Evolutionary conservation across 2,113 vertebrate species (phyloP), one percentile per base, ranked within the genome.

Genomic region (Notothenia rossii): DNA sequence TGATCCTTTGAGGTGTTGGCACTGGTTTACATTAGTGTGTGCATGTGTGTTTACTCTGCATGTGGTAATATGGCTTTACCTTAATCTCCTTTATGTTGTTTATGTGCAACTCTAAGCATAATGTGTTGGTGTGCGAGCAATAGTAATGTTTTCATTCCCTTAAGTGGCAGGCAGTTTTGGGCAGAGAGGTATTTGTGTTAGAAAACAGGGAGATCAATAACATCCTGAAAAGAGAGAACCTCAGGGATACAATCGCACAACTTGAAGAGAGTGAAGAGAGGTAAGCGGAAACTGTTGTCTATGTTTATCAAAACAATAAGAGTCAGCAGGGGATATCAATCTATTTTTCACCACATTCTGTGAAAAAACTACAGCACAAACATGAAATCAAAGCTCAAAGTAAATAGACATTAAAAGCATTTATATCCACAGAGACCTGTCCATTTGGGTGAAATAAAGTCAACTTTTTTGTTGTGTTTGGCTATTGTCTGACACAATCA

Each of bases 281-380:
- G 55, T 49, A 85, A 80, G 79, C 0, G 40, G 75, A 84, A 84
- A 80, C 62, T 61, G 72, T 63, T 86, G 81, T 73, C 55, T 78
- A 51, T 79, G 79, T 90, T 86, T 84, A 88, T 87, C 82, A 88
- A 86, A 89, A 86, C 82, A 86, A 71, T 87, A 69, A 25, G 49
- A 72, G 78, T 81, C 82, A 82, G 69, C 79, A n/a, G 65, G 83
- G 82, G 61, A 83, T 78, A 75, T 53, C 70, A 73, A 78, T 90
- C 71, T 75, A 75, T 81, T 86, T 86, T 85, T 82, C 68, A 75
- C 50, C 69, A 75, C 65, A 51, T 79, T 75, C 55, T 63, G 72
- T 55, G 63, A 75, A 81, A 77, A 49, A 69, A 33, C 64, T 46
- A 64, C 49, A 63, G 51, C 49, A 33, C 46, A 65, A 74, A 84